A percentile compares a stretch with the other conserved stretches of the same genome.
Conservation (phyloP, 2,888 invertebrate species). For the Drosophila meridiana region DNA sequence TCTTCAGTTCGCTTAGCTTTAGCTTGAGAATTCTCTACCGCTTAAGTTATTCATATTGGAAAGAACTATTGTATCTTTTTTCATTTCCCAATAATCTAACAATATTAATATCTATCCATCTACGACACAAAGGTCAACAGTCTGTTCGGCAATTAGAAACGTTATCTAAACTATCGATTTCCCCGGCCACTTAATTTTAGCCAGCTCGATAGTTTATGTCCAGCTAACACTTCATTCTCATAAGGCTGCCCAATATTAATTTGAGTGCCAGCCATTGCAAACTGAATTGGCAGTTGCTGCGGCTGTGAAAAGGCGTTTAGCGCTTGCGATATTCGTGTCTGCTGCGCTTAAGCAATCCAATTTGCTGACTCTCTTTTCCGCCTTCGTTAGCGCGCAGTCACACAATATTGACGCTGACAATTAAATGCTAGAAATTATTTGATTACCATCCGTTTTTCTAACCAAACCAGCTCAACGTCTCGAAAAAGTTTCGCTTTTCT, state of each 20-base stretch:
- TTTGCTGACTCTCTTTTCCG: conserved; percentile 12
- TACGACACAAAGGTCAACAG: not conserved
- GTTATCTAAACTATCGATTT: conserved; percentile 1
- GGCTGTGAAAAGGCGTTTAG: conserved; percentile 34
- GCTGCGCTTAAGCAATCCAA: conserved; percentile 38
- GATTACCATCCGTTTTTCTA: conserved; percentile 64
- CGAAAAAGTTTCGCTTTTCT: conserved; percentile 73
- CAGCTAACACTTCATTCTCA: not conserved
- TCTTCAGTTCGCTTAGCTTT: not conserved
- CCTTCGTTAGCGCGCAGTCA: conserved; percentile 11
- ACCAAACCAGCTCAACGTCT: conserved; percentile 60
- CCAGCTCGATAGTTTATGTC: conserved; percentile 1
- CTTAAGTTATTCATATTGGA: not conserved
- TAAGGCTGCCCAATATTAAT: conserved; percentile 4
- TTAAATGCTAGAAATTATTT: conserved; percentile 75
- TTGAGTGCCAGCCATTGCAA: conserved; percentile 6
- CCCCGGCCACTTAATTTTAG: not conserved
- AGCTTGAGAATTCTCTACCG: not conserved
- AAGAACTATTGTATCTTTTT: not conserved
- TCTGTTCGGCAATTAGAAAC: not conserved
- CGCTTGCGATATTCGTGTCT: conserved; percentile 47
- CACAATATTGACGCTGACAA: conserved; percentile 55
- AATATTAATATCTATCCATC: not conserved
- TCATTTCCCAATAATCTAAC: not conserved
- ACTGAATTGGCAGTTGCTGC: conserved; percentile 10